Conservation (phyloP, 2,888 invertebrate genomes). For the Trissoscelio sp. region DNA sequence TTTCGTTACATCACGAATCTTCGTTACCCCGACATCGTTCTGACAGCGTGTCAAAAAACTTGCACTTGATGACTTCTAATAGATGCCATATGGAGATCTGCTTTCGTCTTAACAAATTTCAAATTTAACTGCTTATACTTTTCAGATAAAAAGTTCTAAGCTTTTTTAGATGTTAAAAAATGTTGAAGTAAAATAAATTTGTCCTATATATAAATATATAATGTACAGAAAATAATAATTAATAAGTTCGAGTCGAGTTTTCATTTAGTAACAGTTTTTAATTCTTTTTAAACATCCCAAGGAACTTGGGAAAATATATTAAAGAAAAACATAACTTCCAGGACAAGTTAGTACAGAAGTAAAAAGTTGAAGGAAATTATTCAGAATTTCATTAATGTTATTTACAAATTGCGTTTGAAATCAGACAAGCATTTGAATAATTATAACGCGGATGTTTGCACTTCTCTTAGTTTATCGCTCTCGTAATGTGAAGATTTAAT, state of each 20-base stretch:
- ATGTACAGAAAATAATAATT: conserved; percentile 41
- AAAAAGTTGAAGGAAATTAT: conserved; percentile 44
- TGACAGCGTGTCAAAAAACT: conserved; percentile 77
- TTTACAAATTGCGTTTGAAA: conserved; percentile 52
- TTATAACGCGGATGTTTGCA: conserved; percentile 25
- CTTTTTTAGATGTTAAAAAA: background rate
- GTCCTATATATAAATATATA: background rate
- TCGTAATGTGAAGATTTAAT: conserved; percentile 35
- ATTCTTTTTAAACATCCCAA: conserved; percentile 33
- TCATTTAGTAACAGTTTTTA: conserved; percentile 46
- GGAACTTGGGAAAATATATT: conserved; percentile 36
- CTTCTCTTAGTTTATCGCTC: conserved; percentile 34
- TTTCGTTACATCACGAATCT: conserved; percentile 55
- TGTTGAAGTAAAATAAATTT: no score
- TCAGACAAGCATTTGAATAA: conserved; percentile 41
- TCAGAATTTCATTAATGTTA: conserved; percentile 52
- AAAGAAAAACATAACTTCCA: conserved; percentile 11
- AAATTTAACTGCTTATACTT: background rate
- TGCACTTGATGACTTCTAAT: conserved; percentile 52
- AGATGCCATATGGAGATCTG: conserved; percentile 48
- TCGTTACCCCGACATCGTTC: conserved; percentile 69
- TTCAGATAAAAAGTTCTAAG: background rate
- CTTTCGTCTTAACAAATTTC: conserved; percentile 23
- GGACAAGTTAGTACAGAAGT: conserved; percentile 44
- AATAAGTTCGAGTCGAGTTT: conserved; percentile 29